Evolutionary conservation across 2,113 vertebrate species (phyloP), one percentile per base, ranked within the genome.

Genomic region (Ageneiosus marmoratus): DNA sequence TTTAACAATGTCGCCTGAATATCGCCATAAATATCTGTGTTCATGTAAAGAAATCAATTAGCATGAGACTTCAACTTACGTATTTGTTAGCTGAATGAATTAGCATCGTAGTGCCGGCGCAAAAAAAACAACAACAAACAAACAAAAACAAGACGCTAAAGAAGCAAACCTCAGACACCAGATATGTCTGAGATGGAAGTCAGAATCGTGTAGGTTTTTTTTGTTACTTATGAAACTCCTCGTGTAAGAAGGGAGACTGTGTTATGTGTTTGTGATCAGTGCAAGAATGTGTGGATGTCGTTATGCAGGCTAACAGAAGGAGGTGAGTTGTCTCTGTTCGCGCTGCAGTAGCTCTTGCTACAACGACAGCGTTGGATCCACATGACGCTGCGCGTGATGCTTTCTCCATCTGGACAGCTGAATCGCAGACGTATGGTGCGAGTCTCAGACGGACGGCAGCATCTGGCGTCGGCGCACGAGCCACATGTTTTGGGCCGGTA

Each of bases 281-380:
- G 76, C n/a, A 79, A 88, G 87, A 94, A 94, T 83, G 86, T 94
- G 89, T 95, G 94, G 86, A 94, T 92, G 90, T 95, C 94, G 3
- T 93, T 93, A 91, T 93, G 89, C 63, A 94, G 89, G 86, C 86
- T 91, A 84, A 94, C 11, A 1, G 85, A 87, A 7, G 91, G 89
- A 5, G 79, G 75, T 6, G 89, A 83, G 44, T 79, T 22, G 48
- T 79, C 53, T 8, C 6, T 22, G 37, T n/a, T 32, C 53, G 34
- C 16, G 9, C 34, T 7, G 79, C 85, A 81, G 24, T 89, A 92
- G 78, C 78, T 87, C 16, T 48, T 67, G 1, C 34, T 82, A 87
- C 94, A 95, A 83, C 77, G 89, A 88, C 94, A 95, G 84, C 85
- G 90, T 75, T 91, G 89, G 74, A 94, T 92, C 93, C 91, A 94